phyloP scores from a whole-genome alignment of 2,797 vertebrate species.

The Phalanger gymnotis region DNA sequence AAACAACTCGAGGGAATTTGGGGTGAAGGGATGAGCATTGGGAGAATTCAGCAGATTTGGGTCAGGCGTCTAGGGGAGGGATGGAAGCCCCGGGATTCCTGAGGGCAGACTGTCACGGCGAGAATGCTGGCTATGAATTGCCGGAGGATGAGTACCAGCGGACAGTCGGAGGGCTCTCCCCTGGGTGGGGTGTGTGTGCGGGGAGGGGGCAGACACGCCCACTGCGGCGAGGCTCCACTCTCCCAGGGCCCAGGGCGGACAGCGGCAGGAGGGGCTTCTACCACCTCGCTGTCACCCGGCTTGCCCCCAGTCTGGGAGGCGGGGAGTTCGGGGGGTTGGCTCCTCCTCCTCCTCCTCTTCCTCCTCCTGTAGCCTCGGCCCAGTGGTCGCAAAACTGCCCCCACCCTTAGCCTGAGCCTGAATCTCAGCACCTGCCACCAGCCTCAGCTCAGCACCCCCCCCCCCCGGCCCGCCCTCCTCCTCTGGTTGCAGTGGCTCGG shows the following conservation, averaged over 20 bases:
- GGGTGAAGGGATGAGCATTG: neutral
- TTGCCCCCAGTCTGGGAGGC: neutral
- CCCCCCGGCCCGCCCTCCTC: conserved; percentile 43
- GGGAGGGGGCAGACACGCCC: conserved; percentile 72
- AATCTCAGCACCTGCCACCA: conserved; percentile 74
- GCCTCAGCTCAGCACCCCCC: conserved; percentile 73
- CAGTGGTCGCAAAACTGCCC: conserved; percentile 68
- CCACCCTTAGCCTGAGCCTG: conserved; percentile 65
- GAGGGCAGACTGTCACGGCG: neutral
- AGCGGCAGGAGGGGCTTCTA: conserved; percentile 62
- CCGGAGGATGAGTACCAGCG: neutral
- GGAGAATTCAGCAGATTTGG: neutral
- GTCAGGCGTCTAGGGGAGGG: neutral
- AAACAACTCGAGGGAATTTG: neutral
- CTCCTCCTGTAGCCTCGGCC: conserved; percentile 33
- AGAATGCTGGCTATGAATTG: neutral
- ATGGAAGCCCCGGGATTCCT: neutral
- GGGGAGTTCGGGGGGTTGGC: neutral
- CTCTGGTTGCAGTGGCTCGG: conserved; percentile 53
- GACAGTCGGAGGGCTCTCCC: conserved; percentile 16
- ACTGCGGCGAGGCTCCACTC: conserved; percentile 74
- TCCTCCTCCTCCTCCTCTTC: neutral
- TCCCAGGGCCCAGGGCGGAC: neutral
- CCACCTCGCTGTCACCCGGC: neutral
- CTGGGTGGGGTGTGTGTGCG: neutral